Base-by-base conservation (phyloP, 2,113 vertebrate species). In the Lonchura striata region DNA sequence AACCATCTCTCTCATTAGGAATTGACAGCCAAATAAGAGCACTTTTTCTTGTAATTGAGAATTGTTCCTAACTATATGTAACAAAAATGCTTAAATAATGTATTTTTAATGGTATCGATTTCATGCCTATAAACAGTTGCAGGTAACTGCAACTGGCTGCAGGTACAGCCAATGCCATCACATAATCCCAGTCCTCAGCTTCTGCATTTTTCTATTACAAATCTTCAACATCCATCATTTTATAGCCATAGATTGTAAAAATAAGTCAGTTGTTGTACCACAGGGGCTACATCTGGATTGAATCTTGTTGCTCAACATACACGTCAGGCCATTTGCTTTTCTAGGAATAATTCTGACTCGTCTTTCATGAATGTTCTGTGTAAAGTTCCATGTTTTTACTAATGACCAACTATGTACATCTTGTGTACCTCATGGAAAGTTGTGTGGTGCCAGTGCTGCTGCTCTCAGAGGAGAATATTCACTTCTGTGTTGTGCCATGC, bases 211-310 rank as follows among this genome's bases (percentile, higher is more conserved):
- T 97, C 92, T 78, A 64, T 76, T 80, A 53, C 63, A 74, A 83
- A 77, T 65, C 37, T 88, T 59, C 65, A 79, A 39, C 68, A 80
- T 74, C 28, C 31, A 64, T 74, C 8, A 68, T 76, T 96, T 92
- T 74, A 95, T 61, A 57, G 35, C 65, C 70, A 82, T 92, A 77
- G 90, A 92, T 84, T 93, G 41, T 66, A 80, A 59, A 80, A 86
- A 71, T 72, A 41, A 93, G 68, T 94, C 70, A 82, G 49, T 78
- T 79, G 27, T 41, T 93, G 84, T 24, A 85, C 60, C 66, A 81
- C 57, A 82, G 70, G 61, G 33, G 76, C 47, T 70, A 47, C 66
- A 89, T 92, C 94, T 95, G 95, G 95, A 85, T 82, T 94, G 59
- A 88, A 92, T 95, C 68, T 79, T 72, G 10, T 33, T 83, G 57